A percentile compares a stretch with the other conserved stretches of the same genome.
Conservation (phyloP, 2,113 vertebrate species). For the Arvicanthis niloticus region DNA sequence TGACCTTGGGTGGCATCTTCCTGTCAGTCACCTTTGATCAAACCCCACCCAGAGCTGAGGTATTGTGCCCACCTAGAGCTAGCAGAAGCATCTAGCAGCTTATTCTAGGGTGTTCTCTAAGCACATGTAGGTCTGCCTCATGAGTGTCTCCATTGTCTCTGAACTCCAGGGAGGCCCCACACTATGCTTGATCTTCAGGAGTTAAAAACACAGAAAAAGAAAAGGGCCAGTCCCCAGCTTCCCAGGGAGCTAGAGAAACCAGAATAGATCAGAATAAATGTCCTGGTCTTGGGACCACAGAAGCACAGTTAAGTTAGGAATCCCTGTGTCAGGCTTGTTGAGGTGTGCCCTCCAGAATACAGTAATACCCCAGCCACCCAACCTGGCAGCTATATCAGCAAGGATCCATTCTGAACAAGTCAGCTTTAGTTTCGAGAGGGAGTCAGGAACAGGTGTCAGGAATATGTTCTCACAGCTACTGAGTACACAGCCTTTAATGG, state of each 20-base stretch:
- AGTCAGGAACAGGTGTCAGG: neutral
- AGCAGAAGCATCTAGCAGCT: neutral
- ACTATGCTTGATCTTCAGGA: neutral
- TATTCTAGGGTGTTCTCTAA: neutral
- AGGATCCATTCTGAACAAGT: neutral
- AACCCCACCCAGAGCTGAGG: neutral
- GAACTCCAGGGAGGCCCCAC: neutral
- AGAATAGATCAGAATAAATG: neutral
- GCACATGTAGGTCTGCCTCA: neutral
- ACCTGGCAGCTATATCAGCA: neutral
- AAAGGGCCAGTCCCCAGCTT: neutral
- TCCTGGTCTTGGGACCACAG: neutral
- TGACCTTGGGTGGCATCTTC: neutral
- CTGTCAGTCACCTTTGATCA: neutral
- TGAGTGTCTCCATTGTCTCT: neutral
- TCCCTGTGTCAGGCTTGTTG: neutral
- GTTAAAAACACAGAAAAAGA: neutral
- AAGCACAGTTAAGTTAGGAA: neutral
- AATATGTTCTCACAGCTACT: neutral
- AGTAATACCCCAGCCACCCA: neutral
- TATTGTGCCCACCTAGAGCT: neutral
- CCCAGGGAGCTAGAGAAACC: neutral
- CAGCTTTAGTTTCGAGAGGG: neutral
- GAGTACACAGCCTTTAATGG: neutral
- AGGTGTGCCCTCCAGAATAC: neutral